Percentiles rank a stretch among this genome's conserved stretches.
Conservation (phyloP, 2,797 vertebrate species). For the Lutjanus argentimaculatus region DNA sequence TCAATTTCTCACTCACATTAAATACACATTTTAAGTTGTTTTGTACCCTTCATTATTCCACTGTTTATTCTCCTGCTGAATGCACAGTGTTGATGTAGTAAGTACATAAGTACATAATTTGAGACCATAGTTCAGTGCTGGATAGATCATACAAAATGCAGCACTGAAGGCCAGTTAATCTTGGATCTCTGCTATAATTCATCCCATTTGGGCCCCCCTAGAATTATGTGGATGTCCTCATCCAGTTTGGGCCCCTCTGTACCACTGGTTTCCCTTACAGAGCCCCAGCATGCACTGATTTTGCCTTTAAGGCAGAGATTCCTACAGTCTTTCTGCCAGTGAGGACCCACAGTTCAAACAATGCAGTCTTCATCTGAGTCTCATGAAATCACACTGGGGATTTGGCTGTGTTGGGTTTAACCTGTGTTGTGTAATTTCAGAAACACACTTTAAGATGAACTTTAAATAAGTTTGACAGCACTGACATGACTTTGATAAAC, state of each 20-base stretch:
- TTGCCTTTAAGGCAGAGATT: slow-evolving; percentile 53
- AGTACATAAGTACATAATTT: slow-evolving; percentile 17
- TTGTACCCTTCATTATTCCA: not conserved
- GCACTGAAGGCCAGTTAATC: slow-evolving; percentile 27
- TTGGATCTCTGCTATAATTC: slow-evolving; percentile 16
- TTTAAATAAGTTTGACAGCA: slow-evolving; percentile 39
- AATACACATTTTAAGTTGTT: not conserved
- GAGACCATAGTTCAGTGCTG: slow-evolving; percentile 2
- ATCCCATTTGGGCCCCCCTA: slow-evolving; percentile 28
- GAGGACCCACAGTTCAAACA: slow-evolving; percentile 34
- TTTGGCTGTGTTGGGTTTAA: slow-evolving; percentile 24
- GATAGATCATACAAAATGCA: slow-evolving; percentile 23
- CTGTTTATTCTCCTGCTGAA: slow-evolving; percentile 17
- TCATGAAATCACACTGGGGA: slow-evolving; percentile 23
- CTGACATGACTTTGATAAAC: slow-evolving; percentile 39
- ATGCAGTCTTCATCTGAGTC: slow-evolving; percentile 24
- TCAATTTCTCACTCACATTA: not conserved
- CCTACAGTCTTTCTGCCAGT: slow-evolving; percentile 19
- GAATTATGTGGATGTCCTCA: slow-evolving; percentile 37
- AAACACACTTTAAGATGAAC: slow-evolving; percentile 1
- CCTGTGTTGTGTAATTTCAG: slow-evolving; percentile 15
- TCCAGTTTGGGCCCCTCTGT: slow-evolving; percentile 22
- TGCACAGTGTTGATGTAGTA: not conserved
- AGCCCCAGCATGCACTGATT: slow-evolving; percentile 24
- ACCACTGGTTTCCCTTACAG: slow-evolving; percentile 25